These are phyloP conservation scores for Protaetia brevitarsis DNA, from an alignment of 1,140 invertebrate species.

Conservation along the genomic window DNA sequence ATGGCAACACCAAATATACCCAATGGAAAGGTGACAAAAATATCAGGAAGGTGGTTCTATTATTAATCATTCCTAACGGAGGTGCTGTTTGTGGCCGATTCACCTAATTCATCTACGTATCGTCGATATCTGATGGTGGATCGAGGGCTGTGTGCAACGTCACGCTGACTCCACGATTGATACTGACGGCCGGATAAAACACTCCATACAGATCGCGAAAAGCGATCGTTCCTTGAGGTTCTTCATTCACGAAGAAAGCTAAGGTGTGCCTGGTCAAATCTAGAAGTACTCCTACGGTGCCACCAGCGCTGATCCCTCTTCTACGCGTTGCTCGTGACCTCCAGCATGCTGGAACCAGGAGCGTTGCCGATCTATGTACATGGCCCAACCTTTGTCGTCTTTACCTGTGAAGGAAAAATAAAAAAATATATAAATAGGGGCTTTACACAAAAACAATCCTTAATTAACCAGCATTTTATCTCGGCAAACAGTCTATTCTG, in stretches of 20 bases:
- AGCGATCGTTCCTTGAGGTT: constrained; percentile 83
- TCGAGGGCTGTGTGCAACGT: constrained; percentile 91
- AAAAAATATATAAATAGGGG: background rate
- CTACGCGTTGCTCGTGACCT: constrained; percentile 83
- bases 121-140: constrained; percentile 65
- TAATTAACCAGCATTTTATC: constrained; percentile 91
- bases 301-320: constrained; percentile 82
- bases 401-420: constrained; percentile 71
- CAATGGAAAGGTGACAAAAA: too few species aligned
- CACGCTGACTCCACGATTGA: constrained; percentile 92
- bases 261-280: constrained; percentile 88
- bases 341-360: constrained; percentile 96
- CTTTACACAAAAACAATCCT: background rate
- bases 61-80: background rate
- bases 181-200: constrained; percentile 95
- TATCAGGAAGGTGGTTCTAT: background rate
- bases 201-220: constrained; percentile 89
- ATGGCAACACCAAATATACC: too few species aligned
- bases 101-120: constrained; percentile 41
- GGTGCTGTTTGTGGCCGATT: background rate
- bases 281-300: constrained; percentile 86
- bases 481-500: constrained; percentile 81
- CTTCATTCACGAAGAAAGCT: constrained; percentile 92
- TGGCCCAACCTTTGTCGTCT: constrained; percentile 96
- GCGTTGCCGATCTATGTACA: constrained; percentile 95